phyloP scores from a whole-genome alignment of 2,888 invertebrate species.

The Drosophila kuntzei region DNA sequence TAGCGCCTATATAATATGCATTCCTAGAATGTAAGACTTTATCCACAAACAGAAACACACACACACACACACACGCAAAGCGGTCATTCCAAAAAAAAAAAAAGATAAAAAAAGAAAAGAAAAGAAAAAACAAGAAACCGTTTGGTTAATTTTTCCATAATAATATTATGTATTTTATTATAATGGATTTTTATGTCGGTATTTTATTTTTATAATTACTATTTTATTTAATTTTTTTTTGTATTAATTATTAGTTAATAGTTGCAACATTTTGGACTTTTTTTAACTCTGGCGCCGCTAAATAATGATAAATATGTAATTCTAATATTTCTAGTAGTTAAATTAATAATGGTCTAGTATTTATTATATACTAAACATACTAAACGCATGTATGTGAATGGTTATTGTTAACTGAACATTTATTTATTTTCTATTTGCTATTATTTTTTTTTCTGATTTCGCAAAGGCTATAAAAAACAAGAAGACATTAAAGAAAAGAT shows the following conservation, averaged over 20 bases:
- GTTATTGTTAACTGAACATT: conserved; percentile 54
- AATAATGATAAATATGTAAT: conserved; percentile 14
- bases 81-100: conserved; percentile 64
- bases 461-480: conserved; percentile 31
- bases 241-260: conserved; percentile 34
- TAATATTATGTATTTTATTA: conserved; percentile 12
- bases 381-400: conserved; percentile 27
- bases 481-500: conserved; percentile 22
- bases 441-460: conserved; percentile 23
- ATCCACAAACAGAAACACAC: conserved; percentile 21
- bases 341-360: conserved; percentile 45
- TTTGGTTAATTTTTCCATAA: conserved; percentile 24
- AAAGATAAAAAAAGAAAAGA: conserved; percentile 18
- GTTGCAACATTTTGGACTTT: conserved; percentile 49
- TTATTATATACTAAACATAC: conserved; percentile 35
- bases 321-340: conserved; percentile 11
- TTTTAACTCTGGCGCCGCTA: conserved; percentile 37
- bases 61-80: conserved; percentile 44
- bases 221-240: conserved; percentile 21
- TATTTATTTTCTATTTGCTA: conserved; percentile 44
- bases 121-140: conserved; percentile 21
- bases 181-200: conserved; percentile 18
- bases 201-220: conserved; percentile 15
- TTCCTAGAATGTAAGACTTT: conserved; percentile 63
- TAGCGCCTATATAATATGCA: conserved; percentile 52